Evolutionary conservation across 2,113 vertebrate genomes (phyloP).

Genomic region (Lipophrys pholis): DNA sequence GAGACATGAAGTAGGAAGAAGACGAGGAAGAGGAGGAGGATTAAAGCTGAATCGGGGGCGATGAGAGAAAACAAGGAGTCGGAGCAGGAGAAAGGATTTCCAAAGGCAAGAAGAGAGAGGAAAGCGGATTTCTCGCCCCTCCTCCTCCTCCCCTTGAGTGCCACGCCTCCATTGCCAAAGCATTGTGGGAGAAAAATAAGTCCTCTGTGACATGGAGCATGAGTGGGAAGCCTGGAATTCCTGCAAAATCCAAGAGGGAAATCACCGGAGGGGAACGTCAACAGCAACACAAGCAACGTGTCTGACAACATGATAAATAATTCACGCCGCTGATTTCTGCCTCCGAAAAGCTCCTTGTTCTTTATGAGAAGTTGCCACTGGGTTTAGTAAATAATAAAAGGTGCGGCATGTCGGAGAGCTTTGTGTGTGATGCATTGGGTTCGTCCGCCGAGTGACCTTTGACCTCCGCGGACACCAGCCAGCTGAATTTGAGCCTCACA

Average conservation of each 20-base stretch:
- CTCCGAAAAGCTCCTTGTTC: no score
- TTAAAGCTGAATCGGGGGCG: conserved; percentile 1
- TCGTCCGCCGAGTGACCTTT: not conserved
- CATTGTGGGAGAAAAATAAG: conserved; percentile 47
- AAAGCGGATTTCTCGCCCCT: conserved; percentile 14
- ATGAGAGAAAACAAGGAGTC: not conserved
- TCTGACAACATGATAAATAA: no score
- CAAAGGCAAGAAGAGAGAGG: not conserved
- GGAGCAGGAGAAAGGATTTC: not conserved
- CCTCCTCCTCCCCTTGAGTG: not conserved
- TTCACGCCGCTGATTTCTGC: no score
- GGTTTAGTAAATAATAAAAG: no score
- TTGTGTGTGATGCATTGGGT: no score
- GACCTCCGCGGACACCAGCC: not conserved
- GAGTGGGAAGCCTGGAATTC: conserved; percentile 55
- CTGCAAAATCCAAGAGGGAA: conserved; percentile 3
- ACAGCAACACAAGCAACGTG: no score
- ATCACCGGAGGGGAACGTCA: not conserved
- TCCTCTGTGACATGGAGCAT: conserved; percentile 18
- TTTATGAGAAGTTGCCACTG: no score
- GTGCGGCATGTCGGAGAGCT: no score
- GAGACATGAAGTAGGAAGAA: not conserved
- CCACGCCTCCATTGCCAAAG: conserved; percentile 38
- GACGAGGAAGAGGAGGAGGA: conserved; percentile 1
- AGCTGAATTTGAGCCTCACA: not conserved